Conservation (phyloP, 2,888 invertebrate genomes). For the Tenthredo amoena region DNA sequence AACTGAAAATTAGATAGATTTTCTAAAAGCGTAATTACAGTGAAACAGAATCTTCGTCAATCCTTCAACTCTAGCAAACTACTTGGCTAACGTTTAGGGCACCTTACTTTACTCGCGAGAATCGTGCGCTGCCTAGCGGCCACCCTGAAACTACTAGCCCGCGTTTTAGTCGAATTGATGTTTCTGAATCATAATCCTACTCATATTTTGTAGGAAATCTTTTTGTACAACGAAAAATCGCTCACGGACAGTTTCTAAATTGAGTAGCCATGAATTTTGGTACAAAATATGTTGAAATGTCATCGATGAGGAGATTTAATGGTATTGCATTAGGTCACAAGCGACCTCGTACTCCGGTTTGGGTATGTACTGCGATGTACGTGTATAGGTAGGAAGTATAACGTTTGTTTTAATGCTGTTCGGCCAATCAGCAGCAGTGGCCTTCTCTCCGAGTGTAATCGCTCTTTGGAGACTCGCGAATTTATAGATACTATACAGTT, state of each 20-base stretch:
- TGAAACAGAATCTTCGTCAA: no score
- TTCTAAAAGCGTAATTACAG: neutral
- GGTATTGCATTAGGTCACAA: neutral
- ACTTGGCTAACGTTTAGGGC: neutral
- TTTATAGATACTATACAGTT: constrained; percentile 47
- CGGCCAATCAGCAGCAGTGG: constrained; percentile 34
- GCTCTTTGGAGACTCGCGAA: constrained; percentile 52
- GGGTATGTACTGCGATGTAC: neutral
- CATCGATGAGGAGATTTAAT: neutral
- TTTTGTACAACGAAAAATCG: no score
- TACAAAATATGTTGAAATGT: neutral
- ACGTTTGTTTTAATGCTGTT: constrained; percentile 41
- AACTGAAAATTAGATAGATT: neutral
- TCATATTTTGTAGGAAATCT: neutral
- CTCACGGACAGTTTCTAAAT: neutral
- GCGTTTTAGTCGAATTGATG: neutral
- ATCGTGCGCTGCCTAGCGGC: neutral
- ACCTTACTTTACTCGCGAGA: neutral
- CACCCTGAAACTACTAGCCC: neutral
- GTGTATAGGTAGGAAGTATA: neutral
- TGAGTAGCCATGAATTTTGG: neutral
- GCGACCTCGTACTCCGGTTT: neutral
- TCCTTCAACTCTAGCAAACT: no score
- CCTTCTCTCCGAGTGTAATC: constrained; percentile 33
- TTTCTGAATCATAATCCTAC: no score